These are phyloP conservation scores for Dichetophora obliterata DNA, from an alignment of 2,888 invertebrate genomes.

Conservation along the genomic window DNA sequence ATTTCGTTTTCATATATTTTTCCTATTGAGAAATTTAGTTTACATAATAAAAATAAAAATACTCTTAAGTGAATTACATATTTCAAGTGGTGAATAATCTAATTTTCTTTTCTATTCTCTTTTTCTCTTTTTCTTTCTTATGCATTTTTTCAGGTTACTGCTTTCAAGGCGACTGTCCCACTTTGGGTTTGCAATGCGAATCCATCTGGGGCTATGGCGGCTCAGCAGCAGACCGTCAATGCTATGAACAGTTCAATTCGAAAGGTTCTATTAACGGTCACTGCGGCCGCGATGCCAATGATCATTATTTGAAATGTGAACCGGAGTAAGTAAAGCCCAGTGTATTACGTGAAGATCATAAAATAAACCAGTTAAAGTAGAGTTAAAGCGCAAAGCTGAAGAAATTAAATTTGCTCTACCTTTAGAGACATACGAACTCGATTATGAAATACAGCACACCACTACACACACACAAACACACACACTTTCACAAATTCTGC, in stretches of 20 bases:
- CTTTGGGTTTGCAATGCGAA: conserved; percentile 88
- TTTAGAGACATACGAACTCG: too few species aligned
- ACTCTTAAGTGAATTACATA: not conserved
- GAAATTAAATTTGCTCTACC: not conserved
- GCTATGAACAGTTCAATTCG: conserved; percentile 95
- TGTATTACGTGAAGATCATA: not conserved
- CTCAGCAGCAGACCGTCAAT: conserved; percentile 84
- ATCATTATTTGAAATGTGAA: conserved; percentile 88
- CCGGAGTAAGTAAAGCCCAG: conserved; percentile 77
- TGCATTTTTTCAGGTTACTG: conserved; percentile 77
- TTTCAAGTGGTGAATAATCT: not conserved
- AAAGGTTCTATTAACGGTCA: conserved; percentile 96
- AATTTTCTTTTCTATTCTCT: not conserved
- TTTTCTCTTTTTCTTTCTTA: not conserved
- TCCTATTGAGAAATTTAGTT: too few species aligned
- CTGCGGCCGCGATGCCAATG: conserved; percentile 85
- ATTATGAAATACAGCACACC: not conserved
- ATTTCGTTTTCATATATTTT: too few species aligned
- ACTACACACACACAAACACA: not conserved
- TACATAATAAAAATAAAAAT: too few species aligned
- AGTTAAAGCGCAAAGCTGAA: not conserved
- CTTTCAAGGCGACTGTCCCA: conserved; percentile 93
- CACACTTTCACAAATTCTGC: not conserved
- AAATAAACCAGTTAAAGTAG: not conserved
- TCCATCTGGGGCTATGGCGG: conserved; percentile 94